Base-by-base conservation (phyloP, 2,797 vertebrate genomes). In the Sus cebifrons region DNA sequence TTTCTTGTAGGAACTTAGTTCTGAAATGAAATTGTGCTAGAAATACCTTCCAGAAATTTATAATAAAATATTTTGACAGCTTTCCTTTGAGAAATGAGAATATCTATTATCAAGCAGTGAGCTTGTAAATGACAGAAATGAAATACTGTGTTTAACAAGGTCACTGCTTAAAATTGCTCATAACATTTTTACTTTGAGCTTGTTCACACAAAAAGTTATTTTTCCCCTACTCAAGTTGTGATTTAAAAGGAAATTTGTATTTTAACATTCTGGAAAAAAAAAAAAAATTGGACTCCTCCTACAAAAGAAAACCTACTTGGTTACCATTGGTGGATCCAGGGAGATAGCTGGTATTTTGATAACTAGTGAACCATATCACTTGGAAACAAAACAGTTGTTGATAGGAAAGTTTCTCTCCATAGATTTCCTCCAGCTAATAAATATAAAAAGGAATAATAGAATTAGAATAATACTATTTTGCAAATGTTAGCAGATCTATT, bases 1-100 rank as follows among this genome's bases (percentile, higher is more conserved):
- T 75, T 96, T 87, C 67, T 5, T 64, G n/a, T 12, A 89, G 44
- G 18, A 60, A 87, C 52, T 75, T 73, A 14, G 85, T 75, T 49
- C 23, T 23, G 60, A 95, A 82, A 83, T 70, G 49, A 91, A 93
- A 5, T n/a, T 94, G 23, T 9, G 20, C 8, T 93, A 70, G 20
- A 89, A 91, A 73, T 91, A 16, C 3, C 58, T 75, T 83, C 81
- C 40, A 92, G 40, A 89, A 81, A 77, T 29, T 94, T 56, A 44
- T 40, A 89, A 86, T 29, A 67, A 86, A 82, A 74, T 65, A 83
- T 84, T 93, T 56, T 58, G 56, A 70, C 40, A 89, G 56, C 15
- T 95, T 94, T 93, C 52, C 40, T 79, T 89, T 92, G 6, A 88
- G 21, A 95, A 96, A 93, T 58, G 13, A 92, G 36, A 90, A 40